phyloP scores from a whole-genome alignment of 2,888 invertebrate genomes.

The Dynastes grantii region DNA sequence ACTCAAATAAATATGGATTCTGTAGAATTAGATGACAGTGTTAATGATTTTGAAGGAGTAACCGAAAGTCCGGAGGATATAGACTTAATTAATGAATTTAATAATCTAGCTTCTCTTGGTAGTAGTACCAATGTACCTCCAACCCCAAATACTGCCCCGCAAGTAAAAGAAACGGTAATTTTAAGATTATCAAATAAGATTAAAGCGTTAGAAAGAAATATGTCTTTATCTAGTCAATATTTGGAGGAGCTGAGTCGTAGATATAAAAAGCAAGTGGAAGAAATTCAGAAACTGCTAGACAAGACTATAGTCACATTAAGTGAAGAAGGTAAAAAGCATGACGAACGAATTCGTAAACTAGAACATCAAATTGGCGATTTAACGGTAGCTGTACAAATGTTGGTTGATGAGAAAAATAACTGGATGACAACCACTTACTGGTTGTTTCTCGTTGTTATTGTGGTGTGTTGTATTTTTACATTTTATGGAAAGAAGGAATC shows the following conservation, averaged over 20 bases:
- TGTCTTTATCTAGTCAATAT: conserved; percentile 97
- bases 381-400: conserved; percentile 74
- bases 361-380: conserved; percentile 78
- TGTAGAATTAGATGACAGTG: conserved; percentile 61
- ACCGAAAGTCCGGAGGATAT: conserved; percentile 64
- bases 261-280: conserved; percentile 97
- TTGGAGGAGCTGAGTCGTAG: conserved; percentile 95
- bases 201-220: conserved; percentile 93
- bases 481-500: conserved; percentile 74
- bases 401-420: conserved; percentile 77
- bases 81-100: conserved; percentile 73
- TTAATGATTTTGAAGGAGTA: conserved; percentile 63
- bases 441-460: conserved; percentile 72
- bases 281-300: conserved; percentile 89
- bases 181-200: conserved; percentile 95
- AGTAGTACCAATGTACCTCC: conserved; percentile 61
- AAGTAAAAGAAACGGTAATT: conserved; percentile 92
- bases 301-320: conserved; percentile 83
- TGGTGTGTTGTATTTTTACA: conserved; percentile 72
- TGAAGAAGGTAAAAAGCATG: conserved; percentile 84
- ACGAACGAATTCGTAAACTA: conserved; percentile 77
- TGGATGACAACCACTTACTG: conserved; percentile 77
- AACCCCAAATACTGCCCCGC: conserved; percentile 63
- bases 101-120: conserved; percentile 70
- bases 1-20: conserved; percentile 44